These are phyloP conservation scores for Harpagoxenus sublaevis DNA, from an alignment of 2,888 invertebrate genomes.

Conservation along the genomic window DNA sequence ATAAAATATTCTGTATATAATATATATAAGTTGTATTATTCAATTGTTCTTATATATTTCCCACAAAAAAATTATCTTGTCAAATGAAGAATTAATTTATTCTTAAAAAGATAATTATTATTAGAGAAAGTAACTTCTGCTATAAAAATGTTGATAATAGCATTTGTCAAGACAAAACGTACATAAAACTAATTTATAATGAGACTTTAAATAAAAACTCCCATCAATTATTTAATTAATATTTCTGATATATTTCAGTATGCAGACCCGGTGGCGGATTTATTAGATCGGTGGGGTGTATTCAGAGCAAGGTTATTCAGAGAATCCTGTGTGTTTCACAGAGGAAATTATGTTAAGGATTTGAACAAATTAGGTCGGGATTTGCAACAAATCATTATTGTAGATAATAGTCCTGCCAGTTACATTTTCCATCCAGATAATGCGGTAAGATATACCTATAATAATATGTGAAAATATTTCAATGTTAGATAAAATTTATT, in stretches of 20 bases:
- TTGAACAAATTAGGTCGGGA: slow-evolving; percentile 98
- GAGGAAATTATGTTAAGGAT: slow-evolving; percentile 99
- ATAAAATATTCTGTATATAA: not conserved
- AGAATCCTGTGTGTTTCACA: slow-evolving; percentile 99
- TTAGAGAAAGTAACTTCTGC: not conserved
- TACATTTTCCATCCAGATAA: slow-evolving; percentile 99
- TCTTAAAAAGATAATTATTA: not conserved
- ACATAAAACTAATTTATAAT: not conserved
- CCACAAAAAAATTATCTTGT: not conserved
- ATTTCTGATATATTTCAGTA: slow-evolving; percentile 88
- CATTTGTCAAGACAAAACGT: not conserved
- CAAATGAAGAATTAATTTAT: not conserved
- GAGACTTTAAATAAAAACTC: not conserved
- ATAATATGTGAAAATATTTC: not conserved
- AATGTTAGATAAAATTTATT: slow-evolving; percentile 7
- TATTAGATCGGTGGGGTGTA: slow-evolving; percentile 99
- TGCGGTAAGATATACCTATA: slow-evolving; percentile 92
- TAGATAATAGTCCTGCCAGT: slow-evolving; percentile 99
- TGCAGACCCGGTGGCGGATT: slow-evolving; percentile 99
- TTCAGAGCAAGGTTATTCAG: slow-evolving; percentile 98
- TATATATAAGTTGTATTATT: not conserved
- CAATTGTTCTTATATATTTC: slow-evolving; percentile 7
- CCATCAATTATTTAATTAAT: not conserved
- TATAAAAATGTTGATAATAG: not conserved
- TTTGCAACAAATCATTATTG: slow-evolving; percentile 98